Conservation (phyloP, 1,140 invertebrate genomes). For the Globodera rostochiensis region DNA sequence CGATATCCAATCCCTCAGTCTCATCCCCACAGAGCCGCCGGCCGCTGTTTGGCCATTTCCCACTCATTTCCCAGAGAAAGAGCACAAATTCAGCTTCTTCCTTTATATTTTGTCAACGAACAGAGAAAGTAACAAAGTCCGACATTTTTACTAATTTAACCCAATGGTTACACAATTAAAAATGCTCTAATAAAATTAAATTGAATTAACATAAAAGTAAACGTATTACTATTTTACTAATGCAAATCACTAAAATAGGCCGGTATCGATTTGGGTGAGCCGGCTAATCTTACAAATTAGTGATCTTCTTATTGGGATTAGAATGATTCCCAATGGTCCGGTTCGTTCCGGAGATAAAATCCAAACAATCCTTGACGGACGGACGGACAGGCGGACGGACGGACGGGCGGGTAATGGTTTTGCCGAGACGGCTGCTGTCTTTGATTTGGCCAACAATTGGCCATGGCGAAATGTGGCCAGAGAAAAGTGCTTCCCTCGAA, state of each 20-base stretch:
- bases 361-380: too few species aligned
- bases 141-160: not conserved
- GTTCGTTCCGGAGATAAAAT: too few species aligned
- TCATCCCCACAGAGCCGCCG: not conserved
- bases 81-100: not conserved
- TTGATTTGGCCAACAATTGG: not conserved
- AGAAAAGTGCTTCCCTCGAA: not conserved
- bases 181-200: too few species aligned
- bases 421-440: not conserved
- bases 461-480: not conserved
- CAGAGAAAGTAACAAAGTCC: not conserved
- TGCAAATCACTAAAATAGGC: too few species aligned
- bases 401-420: not conserved
- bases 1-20: not conserved
- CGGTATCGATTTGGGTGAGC: too few species aligned
- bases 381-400: too few species aligned
- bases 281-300: too few species aligned
- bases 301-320: too few species aligned
- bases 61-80: not conserved
- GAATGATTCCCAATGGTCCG: too few species aligned
- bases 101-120: not conserved
- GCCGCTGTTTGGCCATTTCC: conserved; percentile 8
- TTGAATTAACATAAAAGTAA: too few species aligned
- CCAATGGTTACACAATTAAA: too few species aligned
- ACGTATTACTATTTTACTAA: too few species aligned